phyloP scores from a whole-genome alignment of 2,113 vertebrate species.

The cattle (Bos taurus) region DNA sequence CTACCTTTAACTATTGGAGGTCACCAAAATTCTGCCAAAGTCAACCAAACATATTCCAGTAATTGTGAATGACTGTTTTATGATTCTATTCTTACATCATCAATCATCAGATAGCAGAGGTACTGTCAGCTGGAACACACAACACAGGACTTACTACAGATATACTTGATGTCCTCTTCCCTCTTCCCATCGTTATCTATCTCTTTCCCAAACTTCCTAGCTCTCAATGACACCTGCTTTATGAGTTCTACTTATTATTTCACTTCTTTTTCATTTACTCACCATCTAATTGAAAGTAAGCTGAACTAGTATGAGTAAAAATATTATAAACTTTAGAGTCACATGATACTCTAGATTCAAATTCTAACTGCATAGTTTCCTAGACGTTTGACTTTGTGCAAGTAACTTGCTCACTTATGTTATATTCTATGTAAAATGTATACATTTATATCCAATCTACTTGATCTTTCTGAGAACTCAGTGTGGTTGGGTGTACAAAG shows the following conservation, averaged over 20 bases:
- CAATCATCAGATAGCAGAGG: background rate
- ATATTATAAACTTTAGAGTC: background rate
- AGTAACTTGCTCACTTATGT: background rate
- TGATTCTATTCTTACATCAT: background rate
- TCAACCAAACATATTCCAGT: background rate
- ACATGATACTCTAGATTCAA: background rate
- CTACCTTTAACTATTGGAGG: background rate
- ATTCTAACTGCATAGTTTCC: background rate
- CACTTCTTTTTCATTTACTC: background rate
- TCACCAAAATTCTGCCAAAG: background rate
- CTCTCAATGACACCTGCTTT: background rate
- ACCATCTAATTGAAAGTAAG: background rate
- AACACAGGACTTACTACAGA: background rate
- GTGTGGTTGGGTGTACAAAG: background rate
- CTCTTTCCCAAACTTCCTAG: background rate
- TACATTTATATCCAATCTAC: background rate
- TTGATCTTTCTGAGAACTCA: constrained; percentile 1
- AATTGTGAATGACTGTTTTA: background rate
- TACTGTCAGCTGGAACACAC: background rate
- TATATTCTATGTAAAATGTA: background rate
- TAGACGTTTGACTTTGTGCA: background rate
- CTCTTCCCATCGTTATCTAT: background rate
- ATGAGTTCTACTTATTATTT: background rate
- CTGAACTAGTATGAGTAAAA: background rate
- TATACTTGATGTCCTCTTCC: background rate